Conservation (phyloP, 1,140 invertebrate species). For the Radopholus similis region DNA sequence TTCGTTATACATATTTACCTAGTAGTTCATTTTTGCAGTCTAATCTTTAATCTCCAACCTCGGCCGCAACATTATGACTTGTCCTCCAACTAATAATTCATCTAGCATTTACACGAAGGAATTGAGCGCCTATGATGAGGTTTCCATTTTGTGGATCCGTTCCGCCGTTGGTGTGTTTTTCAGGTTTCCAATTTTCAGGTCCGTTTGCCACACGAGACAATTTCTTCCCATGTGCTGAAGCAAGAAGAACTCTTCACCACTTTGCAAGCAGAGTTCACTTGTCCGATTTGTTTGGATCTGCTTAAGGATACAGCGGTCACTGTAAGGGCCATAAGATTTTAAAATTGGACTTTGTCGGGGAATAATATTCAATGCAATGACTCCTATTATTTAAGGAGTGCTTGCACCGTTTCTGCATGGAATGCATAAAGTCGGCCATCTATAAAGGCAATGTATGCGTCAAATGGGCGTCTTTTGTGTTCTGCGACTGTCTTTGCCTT, state of each 20-base stretch:
- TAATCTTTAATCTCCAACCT: too few species aligned
- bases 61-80: too few species aligned
- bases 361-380: neutral
- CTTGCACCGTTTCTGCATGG: conserved; percentile 92
- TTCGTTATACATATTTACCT: too few species aligned
- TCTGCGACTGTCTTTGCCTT: neutral
- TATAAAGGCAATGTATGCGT: conserved; percentile 82
- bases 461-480: neutral
- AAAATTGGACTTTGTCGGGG: neutral
- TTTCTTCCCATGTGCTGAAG: neutral
- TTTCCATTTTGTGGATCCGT: neutral
- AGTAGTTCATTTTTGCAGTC: too few species aligned
- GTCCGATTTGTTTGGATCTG: conserved; percentile 98
- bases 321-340: too few species aligned
- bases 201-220: neutral
- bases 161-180: neutral
- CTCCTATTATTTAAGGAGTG: conserved; percentile 69
- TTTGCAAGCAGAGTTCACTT: conserved; percentile 94
- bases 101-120: neutral
- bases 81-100: too few species aligned
- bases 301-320: conserved; percentile 80
- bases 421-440: conserved; percentile 94
- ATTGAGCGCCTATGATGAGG: neutral
- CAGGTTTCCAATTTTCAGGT: neutral
- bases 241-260: conserved; percentile 65